These are phyloP conservation scores for Caenorhabditis japonica DNA, from an alignment of 2,888 invertebrate species.

Conservation along the genomic window DNA sequence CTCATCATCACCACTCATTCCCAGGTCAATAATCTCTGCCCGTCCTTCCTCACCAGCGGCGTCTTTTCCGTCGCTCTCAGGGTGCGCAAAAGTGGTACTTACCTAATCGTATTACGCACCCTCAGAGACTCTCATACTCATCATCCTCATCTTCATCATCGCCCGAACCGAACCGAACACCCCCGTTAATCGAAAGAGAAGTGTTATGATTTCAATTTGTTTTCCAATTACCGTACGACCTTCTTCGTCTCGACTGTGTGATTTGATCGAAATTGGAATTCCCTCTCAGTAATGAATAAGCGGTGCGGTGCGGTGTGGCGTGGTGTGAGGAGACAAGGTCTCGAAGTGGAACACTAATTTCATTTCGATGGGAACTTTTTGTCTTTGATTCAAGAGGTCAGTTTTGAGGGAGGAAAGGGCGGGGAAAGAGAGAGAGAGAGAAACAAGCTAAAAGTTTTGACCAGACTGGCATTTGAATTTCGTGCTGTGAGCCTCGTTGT, in stretches of 20 bases:
- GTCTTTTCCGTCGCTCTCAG: slow-evolving; percentile 19
- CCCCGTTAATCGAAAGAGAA: not conserved
- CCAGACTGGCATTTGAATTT: no score
- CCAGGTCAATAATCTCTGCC: slow-evolving; percentile 43
- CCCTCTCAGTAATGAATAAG: not conserved
- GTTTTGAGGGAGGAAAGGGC: no score
- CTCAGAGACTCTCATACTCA: slow-evolving; percentile 34
- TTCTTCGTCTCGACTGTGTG: slow-evolving; percentile 35
- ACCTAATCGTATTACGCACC: slow-evolving; percentile 52
- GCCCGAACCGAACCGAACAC: no score
- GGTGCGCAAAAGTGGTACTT: slow-evolving; percentile 43
- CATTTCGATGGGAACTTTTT: slow-evolving; percentile 12
- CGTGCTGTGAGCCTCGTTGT: no score
- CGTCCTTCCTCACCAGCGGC: slow-evolving; percentile 35
- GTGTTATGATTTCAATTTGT: slow-evolving; percentile 47
- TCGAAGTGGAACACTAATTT: slow-evolving; percentile 25
- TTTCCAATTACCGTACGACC: slow-evolving; percentile 51
- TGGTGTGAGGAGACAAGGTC: not conserved
- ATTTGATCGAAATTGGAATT: slow-evolving; percentile 12
- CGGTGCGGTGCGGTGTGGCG: no score
- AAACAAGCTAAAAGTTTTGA: no score
- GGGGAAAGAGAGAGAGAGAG: no score
- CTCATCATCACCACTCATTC: no score
- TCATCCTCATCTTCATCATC: no score
- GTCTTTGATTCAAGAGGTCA: no score